phyloP scores from a whole-genome alignment of 2,797 vertebrate species.

The Hybognathus amarus region DNA sequence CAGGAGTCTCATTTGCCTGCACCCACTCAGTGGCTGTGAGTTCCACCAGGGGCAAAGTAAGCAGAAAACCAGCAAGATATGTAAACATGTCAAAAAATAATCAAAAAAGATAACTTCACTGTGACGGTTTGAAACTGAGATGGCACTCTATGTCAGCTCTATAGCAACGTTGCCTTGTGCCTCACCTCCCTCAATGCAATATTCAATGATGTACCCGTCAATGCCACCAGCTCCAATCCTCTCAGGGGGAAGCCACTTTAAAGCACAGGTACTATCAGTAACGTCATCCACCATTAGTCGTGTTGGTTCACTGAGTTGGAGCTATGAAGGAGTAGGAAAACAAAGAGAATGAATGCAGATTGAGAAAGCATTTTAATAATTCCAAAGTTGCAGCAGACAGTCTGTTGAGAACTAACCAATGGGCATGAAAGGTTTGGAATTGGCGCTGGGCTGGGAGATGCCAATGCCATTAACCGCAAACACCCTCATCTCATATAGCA shows the following conservation, averaged over 20 bases:
- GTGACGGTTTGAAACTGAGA: slow-evolving; percentile 11
- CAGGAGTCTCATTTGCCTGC: slow-evolving; percentile 73
- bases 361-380: not conserved
- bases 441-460: slow-evolving; percentile 84
- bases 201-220: slow-evolving; percentile 89
- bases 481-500: slow-evolving; percentile 90
- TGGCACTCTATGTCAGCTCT: slow-evolving; percentile 11
- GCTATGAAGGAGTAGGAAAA: slow-evolving; percentile 70
- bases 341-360: slow-evolving; percentile 59
- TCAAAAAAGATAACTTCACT: slow-evolving; percentile 19
- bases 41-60: slow-evolving; percentile 16
- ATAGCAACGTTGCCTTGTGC: not conserved
- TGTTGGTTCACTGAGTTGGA: slow-evolving; percentile 84
- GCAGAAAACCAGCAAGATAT: slow-evolving; percentile 6
- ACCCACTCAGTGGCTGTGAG: slow-evolving; percentile 77
- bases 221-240: slow-evolving; percentile 87
- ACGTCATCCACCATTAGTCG: slow-evolving; percentile 85
- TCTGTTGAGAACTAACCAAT: slow-evolving; percentile 79
- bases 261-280: slow-evolving; percentile 84
- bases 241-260: slow-evolving; percentile 90
- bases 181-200: slow-evolving; percentile 88
- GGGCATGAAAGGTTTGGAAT: slow-evolving; percentile 91
- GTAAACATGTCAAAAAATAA: slow-evolving; percentile 43
- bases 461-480: slow-evolving; percentile 89
- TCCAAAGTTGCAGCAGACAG: not conserved